These are phyloP conservation scores for Odobenus rosmarus DNA, from an alignment of 2,113 vertebrate species.

Conservation along the genomic window DNA sequence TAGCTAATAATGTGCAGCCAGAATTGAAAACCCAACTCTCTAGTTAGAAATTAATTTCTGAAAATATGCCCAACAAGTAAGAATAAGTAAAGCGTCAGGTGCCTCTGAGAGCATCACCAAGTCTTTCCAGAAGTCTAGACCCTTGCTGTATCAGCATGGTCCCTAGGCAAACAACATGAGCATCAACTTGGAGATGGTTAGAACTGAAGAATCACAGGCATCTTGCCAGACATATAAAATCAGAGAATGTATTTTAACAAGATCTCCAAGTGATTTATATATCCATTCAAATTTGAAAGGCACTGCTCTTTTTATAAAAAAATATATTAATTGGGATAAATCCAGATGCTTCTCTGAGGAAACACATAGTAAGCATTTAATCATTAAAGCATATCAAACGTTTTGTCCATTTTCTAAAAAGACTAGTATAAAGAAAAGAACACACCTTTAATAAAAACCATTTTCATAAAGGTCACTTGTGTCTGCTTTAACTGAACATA, in stretches of 20 bases:
- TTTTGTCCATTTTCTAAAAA: background rate
- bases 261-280: background rate
- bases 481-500: background rate
- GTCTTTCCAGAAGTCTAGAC: background rate
- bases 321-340: background rate
- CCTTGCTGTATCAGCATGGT: fast-evolving
- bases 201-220: background rate
- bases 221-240: background rate
- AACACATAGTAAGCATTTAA: background rate
- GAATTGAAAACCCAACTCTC: background rate
- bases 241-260: background rate
- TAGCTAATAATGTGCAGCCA: background rate
- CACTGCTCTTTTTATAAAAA: background rate
- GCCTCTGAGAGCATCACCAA: background rate
- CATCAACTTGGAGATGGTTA: background rate
- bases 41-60: background rate
- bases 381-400: background rate
- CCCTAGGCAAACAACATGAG: background rate
- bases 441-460: background rate
- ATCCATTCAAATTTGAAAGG: background rate
- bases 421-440: background rate
- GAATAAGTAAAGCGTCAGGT: fast-evolving
- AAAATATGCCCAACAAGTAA: background rate
- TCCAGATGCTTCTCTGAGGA: background rate
- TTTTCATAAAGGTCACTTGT: background rate